Percentiles rank a stretch among this genome's conserved stretches.
Conservation (phyloP, 2,888 invertebrate species). For the Toxonevra muliebris region DNA sequence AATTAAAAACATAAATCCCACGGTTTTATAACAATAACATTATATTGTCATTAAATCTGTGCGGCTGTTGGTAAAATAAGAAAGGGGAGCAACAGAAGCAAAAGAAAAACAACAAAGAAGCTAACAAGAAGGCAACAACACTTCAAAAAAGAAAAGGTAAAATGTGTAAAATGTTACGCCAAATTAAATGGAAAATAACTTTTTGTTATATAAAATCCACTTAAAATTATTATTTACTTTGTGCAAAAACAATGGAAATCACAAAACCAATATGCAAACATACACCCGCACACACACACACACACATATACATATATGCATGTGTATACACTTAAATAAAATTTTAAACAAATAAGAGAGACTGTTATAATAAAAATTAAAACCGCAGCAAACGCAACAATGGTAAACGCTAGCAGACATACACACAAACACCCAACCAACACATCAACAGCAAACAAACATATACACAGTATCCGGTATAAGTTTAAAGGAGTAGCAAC, state of each 20-base stretch:
- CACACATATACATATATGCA: constrained; percentile 17
- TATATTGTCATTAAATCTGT: not conserved
- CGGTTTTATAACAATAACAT: no score
- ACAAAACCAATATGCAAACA: not conserved
- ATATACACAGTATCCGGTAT: no score
- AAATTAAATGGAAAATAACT: not conserved
- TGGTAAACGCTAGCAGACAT: not conserved
- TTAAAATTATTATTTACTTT: constrained; percentile 2
- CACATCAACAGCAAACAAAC: no score
- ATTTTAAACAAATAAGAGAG: not conserved
- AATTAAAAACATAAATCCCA: no score
- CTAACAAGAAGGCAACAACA: not conserved
- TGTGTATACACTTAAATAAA: constrained; percentile 3
- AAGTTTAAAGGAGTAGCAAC: no score
- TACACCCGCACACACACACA: constrained; percentile 4
- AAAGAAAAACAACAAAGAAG: not conserved
- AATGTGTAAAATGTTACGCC: not conserved
- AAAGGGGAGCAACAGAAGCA: not conserved
- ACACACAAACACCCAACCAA: no score
- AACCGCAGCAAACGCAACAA: not conserved
- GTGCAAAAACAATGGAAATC: not conserved
- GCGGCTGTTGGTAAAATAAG: constrained; percentile 8
- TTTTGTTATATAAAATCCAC: not conserved
- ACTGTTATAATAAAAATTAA: not conserved
- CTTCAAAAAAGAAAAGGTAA: not conserved